A percentile compares a stretch with the other conserved stretches of the same genome.
Evolutionary conservation across 2,797 vertebrate genomes (phyloP).

Genomic region (Hypotaenidia philippensis): DNA sequence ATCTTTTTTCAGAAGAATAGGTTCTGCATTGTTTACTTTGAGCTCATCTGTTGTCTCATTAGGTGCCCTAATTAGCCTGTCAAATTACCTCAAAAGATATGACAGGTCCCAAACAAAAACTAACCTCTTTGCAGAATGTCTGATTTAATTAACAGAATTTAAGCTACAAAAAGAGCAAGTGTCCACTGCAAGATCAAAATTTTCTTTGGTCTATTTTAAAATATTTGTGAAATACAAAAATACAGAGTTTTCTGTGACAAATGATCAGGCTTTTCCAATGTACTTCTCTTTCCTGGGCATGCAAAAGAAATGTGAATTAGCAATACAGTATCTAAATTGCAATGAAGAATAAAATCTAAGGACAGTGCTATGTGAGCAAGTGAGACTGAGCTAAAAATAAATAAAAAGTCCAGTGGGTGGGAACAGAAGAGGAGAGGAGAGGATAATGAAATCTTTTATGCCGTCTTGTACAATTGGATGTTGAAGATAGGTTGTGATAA

Average conservation of each 20-base stretch:
- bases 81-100: background rate
- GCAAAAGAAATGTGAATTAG: background rate
- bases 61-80: background rate
- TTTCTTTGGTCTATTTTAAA: background rate
- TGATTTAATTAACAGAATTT: background rate
- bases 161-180: background rate
- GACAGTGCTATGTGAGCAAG: background rate
- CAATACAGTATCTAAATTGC: background rate
- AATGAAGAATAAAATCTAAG: background rate
- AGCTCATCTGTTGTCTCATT: background rate
- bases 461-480: background rate
- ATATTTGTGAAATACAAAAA: background rate
- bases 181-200: background rate
- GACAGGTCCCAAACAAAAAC: conserved; percentile 11
- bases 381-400: background rate
- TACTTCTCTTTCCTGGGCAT: background rate
- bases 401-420: background rate
- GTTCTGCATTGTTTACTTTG: background rate
- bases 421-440: background rate
- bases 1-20: background rate
- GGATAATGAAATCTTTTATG: background rate
- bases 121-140: background rate
- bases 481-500: background rate
- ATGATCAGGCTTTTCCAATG: background rate
- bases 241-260: background rate